Conservation (phyloP, 2,888 invertebrate species). For the Brachyptera putata region DNA sequence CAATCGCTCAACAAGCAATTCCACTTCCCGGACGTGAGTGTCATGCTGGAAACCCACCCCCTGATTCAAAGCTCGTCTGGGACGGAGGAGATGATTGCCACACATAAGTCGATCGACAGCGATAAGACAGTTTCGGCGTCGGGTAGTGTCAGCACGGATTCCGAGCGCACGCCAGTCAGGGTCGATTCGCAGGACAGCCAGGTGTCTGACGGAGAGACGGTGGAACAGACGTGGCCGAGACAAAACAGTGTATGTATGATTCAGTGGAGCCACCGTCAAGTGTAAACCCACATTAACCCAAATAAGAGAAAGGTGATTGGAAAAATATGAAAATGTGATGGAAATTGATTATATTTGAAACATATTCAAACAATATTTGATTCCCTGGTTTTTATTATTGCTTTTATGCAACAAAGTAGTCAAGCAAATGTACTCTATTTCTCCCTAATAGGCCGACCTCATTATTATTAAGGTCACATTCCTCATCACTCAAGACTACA, state of each 20-base stretch:
- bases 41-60: slow-evolving; percentile 53
- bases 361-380: too few species aligned
- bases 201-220: slow-evolving; percentile 59
- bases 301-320: too few species aligned
- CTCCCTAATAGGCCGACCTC: too few species aligned
- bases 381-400: too few species aligned
- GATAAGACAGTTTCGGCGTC: slow-evolving; percentile 65
- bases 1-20: slow-evolving; percentile 56
- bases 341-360: too few species aligned
- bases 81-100: slow-evolving; percentile 48
- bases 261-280: too few species aligned
- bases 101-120: slow-evolving; percentile 48
- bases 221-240: slow-evolving; percentile 59
- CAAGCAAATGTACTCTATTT: too few species aligned
- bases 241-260: slow-evolving; percentile 71
- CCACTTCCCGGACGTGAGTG: slow-evolving; percentile 60
- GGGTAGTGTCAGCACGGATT: slow-evolving; percentile 72
- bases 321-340: too few species aligned
- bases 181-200: slow-evolving; percentile 81
- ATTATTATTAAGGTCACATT: too few species aligned
- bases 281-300: too few species aligned
- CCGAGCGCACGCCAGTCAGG: slow-evolving; percentile 73
- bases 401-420: too few species aligned
- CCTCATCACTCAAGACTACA: too few species aligned
- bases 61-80: slow-evolving; percentile 43